Evolutionary conservation across 37 sponge, comb jelly and placozoan genomes (phyloP), one percentile per base, ranked within the genome.

Genomic region (Ianthella basta): DNA sequence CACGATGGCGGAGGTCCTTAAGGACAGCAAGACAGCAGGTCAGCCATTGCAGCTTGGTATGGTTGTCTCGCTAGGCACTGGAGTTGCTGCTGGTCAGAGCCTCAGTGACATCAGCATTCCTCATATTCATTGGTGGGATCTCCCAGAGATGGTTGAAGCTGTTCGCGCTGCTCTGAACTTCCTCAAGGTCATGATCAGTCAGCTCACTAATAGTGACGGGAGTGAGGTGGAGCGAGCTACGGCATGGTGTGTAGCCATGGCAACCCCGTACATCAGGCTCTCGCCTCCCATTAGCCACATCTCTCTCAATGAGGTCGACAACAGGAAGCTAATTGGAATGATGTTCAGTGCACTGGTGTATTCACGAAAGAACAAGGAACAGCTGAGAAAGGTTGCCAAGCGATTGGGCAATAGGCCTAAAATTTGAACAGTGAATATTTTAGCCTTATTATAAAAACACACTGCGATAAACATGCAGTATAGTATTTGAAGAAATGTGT

Each of bases 1-100:
- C 23, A 82, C 77, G 50, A 82, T 90, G 65, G 85, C 90, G n/a
- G 86, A 90, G 59, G 61, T 82, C 32, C 64, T 86, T 13, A 63
- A 81, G 38, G 34, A 60, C 35, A 41, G 55, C 38, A 33, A 14
- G n/a, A 68, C 82, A 13, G 77, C 59, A 30, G 67, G 72, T 5
- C 53, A 80, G 44, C 83, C 80, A 5, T 70, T 36, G 2, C 38
- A 85, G 63, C 41, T 85, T 21, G 63, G 79, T 4, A 24, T 60
- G 44, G 86, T 85, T 0, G 79, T 85, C 39, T 85, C 86, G 0
- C 40, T 85, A 4, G 86, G 86, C 18, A 85, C 78, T 37, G 86
- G 86, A 4, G 53, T 63, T 12, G 24, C 29, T 0, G 15, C 41
- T 34, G 15, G 39, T 0, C 8, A 25, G 33, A 19, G 15, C 0